phyloP scores from a whole-genome alignment of 2,888 invertebrate genomes.

The Coecobrya sp. region DNA sequence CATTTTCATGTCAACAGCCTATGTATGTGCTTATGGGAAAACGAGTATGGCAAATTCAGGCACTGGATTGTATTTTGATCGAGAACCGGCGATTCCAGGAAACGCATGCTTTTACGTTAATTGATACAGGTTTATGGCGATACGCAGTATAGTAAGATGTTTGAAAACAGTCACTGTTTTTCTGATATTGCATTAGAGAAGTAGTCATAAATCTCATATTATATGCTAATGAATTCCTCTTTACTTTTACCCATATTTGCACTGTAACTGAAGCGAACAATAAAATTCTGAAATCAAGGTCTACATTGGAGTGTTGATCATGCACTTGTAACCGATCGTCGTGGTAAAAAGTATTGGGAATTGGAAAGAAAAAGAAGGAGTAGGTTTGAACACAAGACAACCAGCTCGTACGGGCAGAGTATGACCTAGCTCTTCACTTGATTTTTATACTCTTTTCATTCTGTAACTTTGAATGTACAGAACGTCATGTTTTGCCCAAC shows the following conservation, averaged over 20 bases:
- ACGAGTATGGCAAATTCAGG: not conserved
- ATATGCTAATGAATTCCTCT: constrained; percentile 52
- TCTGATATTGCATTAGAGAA: not conserved
- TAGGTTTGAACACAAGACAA: no score
- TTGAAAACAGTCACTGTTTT: not conserved
- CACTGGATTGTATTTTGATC: not conserved
- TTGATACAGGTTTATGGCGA: constrained; percentile 8
- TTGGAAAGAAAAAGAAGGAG: no score
- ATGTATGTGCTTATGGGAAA: constrained; percentile 23
- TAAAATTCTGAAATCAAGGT: constrained; percentile 63
- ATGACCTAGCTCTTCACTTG: not conserved
- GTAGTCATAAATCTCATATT: not conserved
- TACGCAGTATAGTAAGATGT: not conserved
- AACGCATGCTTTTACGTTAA: constrained; percentile 38
- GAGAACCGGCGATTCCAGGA: not conserved
- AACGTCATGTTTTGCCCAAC: not conserved
- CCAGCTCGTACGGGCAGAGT: not conserved
- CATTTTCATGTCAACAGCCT: constrained; percentile 56
- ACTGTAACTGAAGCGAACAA: constrained; percentile 60
- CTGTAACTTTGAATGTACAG: not conserved
- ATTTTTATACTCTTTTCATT: not conserved
- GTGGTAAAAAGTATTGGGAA: constrained; percentile 55
- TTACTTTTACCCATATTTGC: constrained; percentile 40
- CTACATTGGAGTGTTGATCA: constrained; percentile 69
- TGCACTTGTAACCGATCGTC: constrained; percentile 55